A percentile compares a stretch with the other conserved stretches of the same genome.
Evolutionary conservation across 2,888 invertebrate genomes (phyloP).

Genomic region (Apamea monoglypha): DNA sequence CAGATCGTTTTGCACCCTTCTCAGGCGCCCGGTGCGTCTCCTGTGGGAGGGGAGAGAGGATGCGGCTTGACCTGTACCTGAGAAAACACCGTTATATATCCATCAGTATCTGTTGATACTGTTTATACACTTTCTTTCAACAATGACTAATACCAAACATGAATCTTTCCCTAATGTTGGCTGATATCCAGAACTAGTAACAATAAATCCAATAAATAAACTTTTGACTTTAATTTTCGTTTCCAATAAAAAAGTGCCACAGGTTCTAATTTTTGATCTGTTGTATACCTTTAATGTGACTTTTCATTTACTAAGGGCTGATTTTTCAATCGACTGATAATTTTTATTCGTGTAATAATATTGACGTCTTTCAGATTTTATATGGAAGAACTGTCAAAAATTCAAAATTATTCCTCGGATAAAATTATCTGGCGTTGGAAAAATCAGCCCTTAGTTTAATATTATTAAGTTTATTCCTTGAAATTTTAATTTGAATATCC

Average conservation of each 20-base stretch:
- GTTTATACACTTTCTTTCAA: not conserved
- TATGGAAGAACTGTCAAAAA: too few species aligned
- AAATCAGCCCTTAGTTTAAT: not conserved
- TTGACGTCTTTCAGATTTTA: too few species aligned
- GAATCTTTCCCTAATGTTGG: slow-evolving; percentile 8
- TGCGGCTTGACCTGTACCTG: not conserved
- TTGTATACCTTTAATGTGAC: not conserved
- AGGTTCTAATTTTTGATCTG: slow-evolving; percentile 1
- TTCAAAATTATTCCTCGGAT: too few species aligned
- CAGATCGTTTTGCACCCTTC: too few species aligned
- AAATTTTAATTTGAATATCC: slow-evolving; percentile 6
- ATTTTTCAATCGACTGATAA: too few species aligned
- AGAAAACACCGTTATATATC: not conserved
- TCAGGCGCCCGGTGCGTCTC: too few species aligned
- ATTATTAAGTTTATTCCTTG: not conserved
- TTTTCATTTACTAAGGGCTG: too few species aligned
- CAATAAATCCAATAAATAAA: slow-evolving; percentile 13
- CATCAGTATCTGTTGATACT: not conserved
- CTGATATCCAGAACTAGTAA: slow-evolving; percentile 5
- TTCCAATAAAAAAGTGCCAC: slow-evolving; percentile 7
- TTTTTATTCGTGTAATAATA: too few species aligned
- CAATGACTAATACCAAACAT: not conserved
- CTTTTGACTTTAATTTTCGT: slow-evolving; percentile 11
- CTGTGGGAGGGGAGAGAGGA: too few species aligned
- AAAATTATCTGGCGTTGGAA: too few species aligned